Evolutionary conservation across 1,140 invertebrate species (phyloP).

Genomic region (Asobara japonica): DNA sequence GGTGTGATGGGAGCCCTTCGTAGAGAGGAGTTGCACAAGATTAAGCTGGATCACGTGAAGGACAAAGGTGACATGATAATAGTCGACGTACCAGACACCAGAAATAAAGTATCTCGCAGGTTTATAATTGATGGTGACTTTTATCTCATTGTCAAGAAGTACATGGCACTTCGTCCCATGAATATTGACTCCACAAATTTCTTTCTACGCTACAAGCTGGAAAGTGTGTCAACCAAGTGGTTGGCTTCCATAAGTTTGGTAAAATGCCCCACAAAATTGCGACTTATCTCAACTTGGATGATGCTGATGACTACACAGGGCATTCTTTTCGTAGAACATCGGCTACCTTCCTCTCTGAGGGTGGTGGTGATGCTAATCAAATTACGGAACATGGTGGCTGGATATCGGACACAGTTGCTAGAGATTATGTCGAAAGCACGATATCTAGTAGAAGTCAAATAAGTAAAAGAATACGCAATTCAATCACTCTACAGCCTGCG

Average conservation of each 20-base stretch:
- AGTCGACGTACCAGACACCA: slow-evolving; percentile 19
- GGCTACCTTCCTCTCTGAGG: slow-evolving; percentile 33
- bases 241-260: slow-evolving; percentile 36
- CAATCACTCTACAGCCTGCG: neutral
- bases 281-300: slow-evolving; percentile 29
- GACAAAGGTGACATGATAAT: neutral
- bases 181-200: slow-evolving; percentile 23
- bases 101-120: slow-evolving; percentile 18
- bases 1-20: slow-evolving; percentile 19
- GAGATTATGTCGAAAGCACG: slow-evolving; percentile 17
- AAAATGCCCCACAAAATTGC: slow-evolving; percentile 36
- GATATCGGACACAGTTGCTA: slow-evolving; percentile 25
- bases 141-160: slow-evolving; percentile 33
- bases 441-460: slow-evolving; percentile 14
- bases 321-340: slow-evolving; percentile 32
- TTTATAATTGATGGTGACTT: slow-evolving; percentile 29
- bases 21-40: slow-evolving; percentile 9
- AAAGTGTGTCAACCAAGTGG: slow-evolving; percentile 27
- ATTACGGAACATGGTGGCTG: slow-evolving; percentile 40
- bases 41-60: slow-evolving; percentile 12
- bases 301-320: neutral
- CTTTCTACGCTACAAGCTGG: slow-evolving; percentile 31
- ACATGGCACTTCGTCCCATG: slow-evolving; percentile 30
- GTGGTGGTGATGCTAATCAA: slow-evolving; percentile 38
- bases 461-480: neutral